phyloP scores from a whole-genome alignment of 2,888 invertebrate species.

The Penaeus monodon region DNA sequence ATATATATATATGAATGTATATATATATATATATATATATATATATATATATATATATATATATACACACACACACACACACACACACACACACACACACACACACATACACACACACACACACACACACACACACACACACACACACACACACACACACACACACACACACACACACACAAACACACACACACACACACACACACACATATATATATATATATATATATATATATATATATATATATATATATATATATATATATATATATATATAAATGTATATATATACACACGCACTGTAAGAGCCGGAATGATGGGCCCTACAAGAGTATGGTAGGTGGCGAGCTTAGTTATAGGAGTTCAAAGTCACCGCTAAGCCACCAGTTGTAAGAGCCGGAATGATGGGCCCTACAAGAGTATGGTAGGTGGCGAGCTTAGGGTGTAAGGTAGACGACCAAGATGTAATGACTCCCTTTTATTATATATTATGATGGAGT shows the following conservation, averaged over 20 bases:
- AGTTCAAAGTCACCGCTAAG: too few species aligned
- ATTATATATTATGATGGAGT: too few species aligned
- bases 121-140: background rate
- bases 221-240: background rate
- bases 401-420: too few species aligned
- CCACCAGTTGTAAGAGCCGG: too few species aligned
- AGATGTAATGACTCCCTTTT: too few species aligned
- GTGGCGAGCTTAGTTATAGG: too few species aligned
- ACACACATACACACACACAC: background rate
- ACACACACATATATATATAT: background rate
- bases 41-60: conserved; percentile 13
- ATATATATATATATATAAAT: background rate
- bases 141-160: background rate
- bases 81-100: background rate
- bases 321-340: too few species aligned
- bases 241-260: background rate
- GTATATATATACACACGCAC: background rate
- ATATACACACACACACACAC: background rate
- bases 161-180: background rate
- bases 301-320: too few species aligned
- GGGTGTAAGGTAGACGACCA: too few species aligned
- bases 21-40: background rate
- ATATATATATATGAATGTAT: background rate
- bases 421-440: too few species aligned
- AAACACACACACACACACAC: background rate